These are phyloP conservation scores for Typhlomys cinereus DNA, from an alignment of 2,113 vertebrate species.

Conservation along the genomic window DNA sequence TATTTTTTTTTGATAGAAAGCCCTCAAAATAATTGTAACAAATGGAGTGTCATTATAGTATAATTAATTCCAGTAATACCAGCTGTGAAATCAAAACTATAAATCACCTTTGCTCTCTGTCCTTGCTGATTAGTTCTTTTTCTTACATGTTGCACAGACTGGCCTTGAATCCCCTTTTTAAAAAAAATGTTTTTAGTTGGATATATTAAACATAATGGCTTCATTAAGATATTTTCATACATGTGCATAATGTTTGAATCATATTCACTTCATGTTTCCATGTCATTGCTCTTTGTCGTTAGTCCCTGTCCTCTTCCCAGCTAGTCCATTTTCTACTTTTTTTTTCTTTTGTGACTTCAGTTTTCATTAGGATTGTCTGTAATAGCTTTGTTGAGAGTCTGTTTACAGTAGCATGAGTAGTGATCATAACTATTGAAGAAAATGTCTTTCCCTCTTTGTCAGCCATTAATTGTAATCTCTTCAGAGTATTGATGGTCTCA, in stretches of 20 bases:
- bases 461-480: neutral
- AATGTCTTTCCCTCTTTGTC: neutral
- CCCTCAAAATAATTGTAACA: neutral
- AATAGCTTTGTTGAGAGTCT: no score
- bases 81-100: neutral
- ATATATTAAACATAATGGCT: no score
- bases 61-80: neutral
- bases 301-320: neutral
- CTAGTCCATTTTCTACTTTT: no score
- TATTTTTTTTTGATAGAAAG: slow-evolving; percentile 26
- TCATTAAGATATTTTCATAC: no score
- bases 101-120: neutral
- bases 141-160: neutral
- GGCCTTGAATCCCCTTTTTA: neutral
- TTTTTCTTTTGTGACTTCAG: no score
- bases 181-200: no score
- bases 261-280: no score
- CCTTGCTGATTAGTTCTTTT: slow-evolving; percentile 11
- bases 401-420: neutral
- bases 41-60: neutral
- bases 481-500: neutral
- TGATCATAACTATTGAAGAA: neutral
- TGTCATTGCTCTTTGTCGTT: no score
- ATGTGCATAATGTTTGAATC: no score
- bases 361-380: no score